These are phyloP conservation scores for Gryllus bimaculatus DNA, from an alignment of 1,140 invertebrate genomes.

Conservation along the genomic window DNA sequence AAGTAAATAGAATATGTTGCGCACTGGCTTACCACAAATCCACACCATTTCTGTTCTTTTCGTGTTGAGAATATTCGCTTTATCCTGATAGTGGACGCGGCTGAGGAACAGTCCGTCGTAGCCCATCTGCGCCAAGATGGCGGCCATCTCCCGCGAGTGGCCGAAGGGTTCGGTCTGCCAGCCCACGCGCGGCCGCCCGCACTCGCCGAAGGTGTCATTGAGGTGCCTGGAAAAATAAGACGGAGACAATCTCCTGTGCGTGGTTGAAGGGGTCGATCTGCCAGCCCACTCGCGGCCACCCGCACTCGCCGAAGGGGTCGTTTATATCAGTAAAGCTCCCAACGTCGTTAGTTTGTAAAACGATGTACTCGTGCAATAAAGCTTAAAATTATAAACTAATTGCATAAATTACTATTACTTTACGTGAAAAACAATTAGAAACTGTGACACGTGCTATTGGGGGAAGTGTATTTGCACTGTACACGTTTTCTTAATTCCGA, in stretches of 20 bases:
- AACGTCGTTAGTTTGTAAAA: too few relatives aligned
- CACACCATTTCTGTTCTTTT: conserved; percentile 53
- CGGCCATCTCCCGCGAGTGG: conserved; percentile 42
- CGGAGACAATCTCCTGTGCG: conserved; percentile 44
- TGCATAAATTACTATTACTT: too few relatives aligned
- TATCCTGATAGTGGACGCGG: conserved; percentile 53
- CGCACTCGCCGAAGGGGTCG: conserved; percentile 45
- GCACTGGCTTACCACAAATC: conserved; percentile 27
- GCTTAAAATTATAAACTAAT: too few relatives aligned
- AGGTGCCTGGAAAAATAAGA: conserved; percentile 35
- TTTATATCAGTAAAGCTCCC: conserved; percentile 32
- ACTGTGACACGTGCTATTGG: too few relatives aligned
- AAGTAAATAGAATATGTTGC: too few relatives aligned
- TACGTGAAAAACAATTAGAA: too few relatives aligned
- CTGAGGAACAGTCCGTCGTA: conserved; percentile 54
- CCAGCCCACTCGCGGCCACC: conserved; percentile 41
- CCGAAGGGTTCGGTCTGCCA: conserved; percentile 49
- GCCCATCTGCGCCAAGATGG: conserved; percentile 40
- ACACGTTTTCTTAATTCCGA: too few relatives aligned
- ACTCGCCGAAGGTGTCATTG: conserved; percentile 37
- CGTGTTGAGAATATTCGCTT: conserved; percentile 34
- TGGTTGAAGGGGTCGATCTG: conserved; percentile 52
- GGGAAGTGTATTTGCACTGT: too few relatives aligned
- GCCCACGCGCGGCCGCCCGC: conserved; percentile 36
- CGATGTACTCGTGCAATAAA: too few relatives aligned